Conservation (phyloP, 2,888 invertebrate species). For the Eudasyphora cyanicolor region DNA sequence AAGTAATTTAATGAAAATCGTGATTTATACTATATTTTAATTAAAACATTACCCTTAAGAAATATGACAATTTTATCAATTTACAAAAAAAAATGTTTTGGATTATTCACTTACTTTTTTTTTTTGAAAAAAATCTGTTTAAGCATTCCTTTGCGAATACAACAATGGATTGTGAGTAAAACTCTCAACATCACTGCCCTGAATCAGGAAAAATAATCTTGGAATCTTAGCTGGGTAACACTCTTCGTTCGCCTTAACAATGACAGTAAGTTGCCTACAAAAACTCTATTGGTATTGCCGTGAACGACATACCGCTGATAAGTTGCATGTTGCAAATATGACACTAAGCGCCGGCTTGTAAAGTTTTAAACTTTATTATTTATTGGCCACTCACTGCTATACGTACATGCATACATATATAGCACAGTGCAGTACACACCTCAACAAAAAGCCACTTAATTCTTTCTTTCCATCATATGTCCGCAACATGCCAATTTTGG, state of each 20-base stretch:
- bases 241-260: not conserved
- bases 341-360: conserved; percentile 68
- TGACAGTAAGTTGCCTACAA: not conserved
- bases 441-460: conserved; percentile 56
- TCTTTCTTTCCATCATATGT: conserved; percentile 26
- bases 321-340: conserved; percentile 71
- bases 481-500: conserved; percentile 49
- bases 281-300: not conserved
- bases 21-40: too few species aligned
- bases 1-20: too few species aligned
- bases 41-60: too few species aligned
- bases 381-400: conserved; percentile 31
- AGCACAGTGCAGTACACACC: conserved; percentile 12
- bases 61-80: too few species aligned
- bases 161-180: too few species aligned
- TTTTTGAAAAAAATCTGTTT: too few species aligned
- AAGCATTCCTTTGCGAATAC: too few species aligned
- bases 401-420: conserved; percentile 5
- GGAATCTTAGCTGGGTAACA: too few species aligned
- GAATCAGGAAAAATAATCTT: too few species aligned
- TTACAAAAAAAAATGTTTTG: too few species aligned
- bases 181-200: too few species aligned
- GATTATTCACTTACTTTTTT: too few species aligned
- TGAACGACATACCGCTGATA: conserved; percentile 64
- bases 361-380: conserved; percentile 63